phyloP scores from a whole-genome alignment of 2,797 vertebrate species.

The Sphenopsis melanotis region DNA sequence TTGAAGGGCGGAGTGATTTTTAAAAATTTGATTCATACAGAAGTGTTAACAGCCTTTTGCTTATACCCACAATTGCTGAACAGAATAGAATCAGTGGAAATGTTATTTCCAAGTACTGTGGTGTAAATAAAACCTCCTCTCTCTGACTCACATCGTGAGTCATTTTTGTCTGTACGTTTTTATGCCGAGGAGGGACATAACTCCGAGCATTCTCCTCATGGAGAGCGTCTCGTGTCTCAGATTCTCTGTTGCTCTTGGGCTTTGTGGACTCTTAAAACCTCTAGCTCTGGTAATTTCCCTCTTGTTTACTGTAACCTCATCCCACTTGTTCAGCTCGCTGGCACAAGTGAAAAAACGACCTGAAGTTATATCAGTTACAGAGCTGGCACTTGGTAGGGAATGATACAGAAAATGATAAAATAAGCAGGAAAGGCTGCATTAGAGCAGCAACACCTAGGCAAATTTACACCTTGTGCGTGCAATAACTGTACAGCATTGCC shows the following conservation, averaged over 20 bases:
- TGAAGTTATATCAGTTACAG: not conserved
- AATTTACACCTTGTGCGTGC: not conserved
- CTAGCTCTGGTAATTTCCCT: not conserved
- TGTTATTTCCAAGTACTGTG: constrained; percentile 56
- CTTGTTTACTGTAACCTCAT: constrained; percentile 27
- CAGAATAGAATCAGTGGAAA: constrained; percentile 60
- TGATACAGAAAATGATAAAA: not conserved
- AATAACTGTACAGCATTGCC: not conserved
- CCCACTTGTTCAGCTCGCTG: constrained; percentile 7
- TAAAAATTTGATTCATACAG: constrained; percentile 58
- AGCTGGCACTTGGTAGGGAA: not conserved
- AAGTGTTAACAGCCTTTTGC: constrained; percentile 58
- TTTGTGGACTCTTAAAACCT: constrained; percentile 14
- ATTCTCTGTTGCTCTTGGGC: not conserved
- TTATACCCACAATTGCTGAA: constrained; percentile 51
- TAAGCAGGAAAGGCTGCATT: not conserved
- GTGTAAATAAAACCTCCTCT: constrained; percentile 66
- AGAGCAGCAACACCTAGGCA: constrained; percentile 9
- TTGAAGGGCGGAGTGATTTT: constrained; percentile 60
- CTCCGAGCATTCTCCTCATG: not conserved
- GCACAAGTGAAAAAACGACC: not conserved
- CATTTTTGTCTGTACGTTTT: constrained; percentile 34
- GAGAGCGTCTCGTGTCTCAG: not conserved
- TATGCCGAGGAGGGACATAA: not conserved
- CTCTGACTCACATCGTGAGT: constrained; percentile 57